These are phyloP conservation scores for Sciurus niger DNA, from an alignment of 2,113 vertebrate genomes.

Conservation along the genomic window DNA sequence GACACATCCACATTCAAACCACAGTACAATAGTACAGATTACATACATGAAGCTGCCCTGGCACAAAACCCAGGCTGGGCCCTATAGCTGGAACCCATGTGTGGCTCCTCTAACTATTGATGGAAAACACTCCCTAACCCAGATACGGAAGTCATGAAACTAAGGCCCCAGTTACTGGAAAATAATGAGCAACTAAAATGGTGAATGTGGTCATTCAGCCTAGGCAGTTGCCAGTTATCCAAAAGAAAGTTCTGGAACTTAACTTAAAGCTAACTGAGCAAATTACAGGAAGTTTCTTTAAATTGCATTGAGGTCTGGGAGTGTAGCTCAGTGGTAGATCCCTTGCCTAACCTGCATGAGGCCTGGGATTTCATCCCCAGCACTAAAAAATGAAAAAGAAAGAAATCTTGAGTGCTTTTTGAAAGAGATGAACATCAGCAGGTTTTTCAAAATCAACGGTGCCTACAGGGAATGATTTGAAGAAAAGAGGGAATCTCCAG, in stretches of 20 bases:
- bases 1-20: background rate
- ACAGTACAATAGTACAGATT: rapidly evolving
- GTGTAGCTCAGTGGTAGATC: background rate
- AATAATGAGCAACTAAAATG: background rate
- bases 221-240: background rate
- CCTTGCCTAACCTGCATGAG: background rate
- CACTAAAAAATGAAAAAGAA: too few species aligned
- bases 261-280: background rate
- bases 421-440: constrained; percentile 6
- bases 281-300: background rate
- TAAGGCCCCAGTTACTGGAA: background rate
- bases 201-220: background rate
- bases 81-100: background rate
- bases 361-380: too few species aligned
- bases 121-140: background rate
- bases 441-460: background rate
- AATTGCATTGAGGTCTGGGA: background rate
- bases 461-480: background rate
- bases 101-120: background rate
- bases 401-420: background rate
- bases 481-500: background rate
- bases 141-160: background rate
- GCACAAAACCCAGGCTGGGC: background rate
- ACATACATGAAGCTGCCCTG: background rate
- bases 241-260: background rate